A percentile compares a stretch with the other conserved stretches of the same genome.
Evolutionary conservation across 64 coral and sea anemone genomes (phyloP).

Genomic region (Porites australiensis): DNA sequence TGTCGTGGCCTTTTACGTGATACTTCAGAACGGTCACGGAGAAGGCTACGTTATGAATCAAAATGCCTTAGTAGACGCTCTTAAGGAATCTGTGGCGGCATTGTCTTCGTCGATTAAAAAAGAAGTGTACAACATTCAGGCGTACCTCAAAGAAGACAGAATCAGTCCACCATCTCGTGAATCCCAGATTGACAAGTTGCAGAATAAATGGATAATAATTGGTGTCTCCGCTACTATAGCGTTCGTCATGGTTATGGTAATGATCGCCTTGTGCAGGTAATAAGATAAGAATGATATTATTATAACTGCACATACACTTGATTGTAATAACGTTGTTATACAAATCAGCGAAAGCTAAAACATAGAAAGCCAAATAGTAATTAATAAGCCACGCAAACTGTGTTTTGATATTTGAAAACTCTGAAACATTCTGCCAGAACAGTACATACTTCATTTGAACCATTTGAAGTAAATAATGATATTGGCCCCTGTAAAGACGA

Average conservation of each 20-base stretch:
- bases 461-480: too few relatives aligned
- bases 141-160: neutral
- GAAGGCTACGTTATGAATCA: neutral
- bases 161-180: neutral
- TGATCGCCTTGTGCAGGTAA: conserved; percentile 17
- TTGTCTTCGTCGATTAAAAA: neutral
- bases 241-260: neutral
- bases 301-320: too few relatives aligned
- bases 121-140: conserved; percentile 8
- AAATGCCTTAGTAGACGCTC: neutral
- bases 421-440: too few relatives aligned
- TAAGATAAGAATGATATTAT: neutral
- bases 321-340: too few relatives aligned
- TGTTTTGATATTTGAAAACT: too few relatives aligned
- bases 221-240: conserved; percentile 4
- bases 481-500: too few relatives aligned
- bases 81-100: neutral
- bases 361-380: too few relatives aligned
- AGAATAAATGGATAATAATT: conserved; percentile 5
- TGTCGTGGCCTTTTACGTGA: conserved; percentile 29
- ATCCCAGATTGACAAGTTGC: neutral
- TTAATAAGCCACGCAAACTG: too few relatives aligned
- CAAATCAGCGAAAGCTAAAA: too few relatives aligned
- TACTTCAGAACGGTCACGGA: neutral
- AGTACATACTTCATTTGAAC: too few relatives aligned